Base-by-base conservation (phyloP, 1,140 invertebrate genomes). In the Nymphalis io region DNA sequence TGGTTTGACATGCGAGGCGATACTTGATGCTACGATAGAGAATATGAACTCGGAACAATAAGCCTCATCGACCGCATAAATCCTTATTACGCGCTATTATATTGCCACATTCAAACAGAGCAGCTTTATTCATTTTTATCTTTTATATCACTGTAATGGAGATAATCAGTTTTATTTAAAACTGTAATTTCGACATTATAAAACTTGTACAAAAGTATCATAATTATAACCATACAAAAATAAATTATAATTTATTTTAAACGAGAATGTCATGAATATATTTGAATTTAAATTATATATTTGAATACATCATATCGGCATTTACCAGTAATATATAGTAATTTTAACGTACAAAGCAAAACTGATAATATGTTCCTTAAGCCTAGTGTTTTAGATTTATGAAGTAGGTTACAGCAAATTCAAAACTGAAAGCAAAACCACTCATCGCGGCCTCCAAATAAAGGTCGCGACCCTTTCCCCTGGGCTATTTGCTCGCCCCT, bases 381-480 rank as follows among this genome's bases (percentile, higher is more conserved):
- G 5, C 23, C 21, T 55, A 23, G 20, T 55, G 5, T 55, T 60
- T 61, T 71, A 23, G 39, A 66, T 60, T n/a, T 61, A 61, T 13
- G 51, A 71, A 66, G 64, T 68, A 67, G 69, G 73, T 73, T 71
- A 70, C 68, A 44, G 62, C 44, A 74, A 73, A 72, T 74, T 74
- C 61, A 70, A 74, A 74, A 78, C 60, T 72, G 73, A 73, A 75
- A 74, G 72, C 70, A 68, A 76, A 71, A 71, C 63, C 72, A 70
- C 78, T 81, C 75, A 67, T 55, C 68, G 70, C 80, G 75, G 74
- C 78, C 74, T 81, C 73, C 78, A 81, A 80, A 84, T 87, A 82
- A 83, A 90, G 86, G 86, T 78, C 84, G 82, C 78, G 88, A 87
- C 88, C 88, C 80, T 78, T 80, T 78, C 86, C 27, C 82, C 63